Base-by-base conservation (phyloP, 2,888 invertebrate genomes). In the Keiferia lycopersicella region DNA sequence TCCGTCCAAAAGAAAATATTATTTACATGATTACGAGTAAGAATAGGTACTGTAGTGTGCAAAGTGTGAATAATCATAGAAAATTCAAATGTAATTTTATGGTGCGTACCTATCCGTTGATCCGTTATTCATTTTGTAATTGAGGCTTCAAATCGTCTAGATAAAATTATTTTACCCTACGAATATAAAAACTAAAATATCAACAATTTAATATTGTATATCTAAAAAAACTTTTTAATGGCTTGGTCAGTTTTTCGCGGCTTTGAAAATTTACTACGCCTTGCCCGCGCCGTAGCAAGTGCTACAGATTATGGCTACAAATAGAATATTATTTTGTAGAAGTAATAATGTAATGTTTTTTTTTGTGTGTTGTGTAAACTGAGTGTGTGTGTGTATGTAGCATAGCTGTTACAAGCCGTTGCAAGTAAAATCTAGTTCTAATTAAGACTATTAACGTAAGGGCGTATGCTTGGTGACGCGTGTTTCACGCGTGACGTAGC, bases 1-100 rank as follows among this genome's bases (percentile, higher is more conserved):
- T 83, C 84, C 84, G 84, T 88, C 85, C 51, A 53, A 6, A 14
- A 22, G 11, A 51, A 48, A 18, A 48, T 16, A 18, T 18, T n/a
- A n/a, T n/a, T n/a, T n/a, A n/a, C n/a, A n/a, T n/a, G n/a, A n/a
- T n/a, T n/a, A 45, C 1, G 45, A 45, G 14, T 16, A 16, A n/a
- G 14, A 2, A 45, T 45, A 45, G 3, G 16, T 26, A 26, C 26
- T 26, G 2, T 26, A 2, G 26, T 4, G 26, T 26, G 26, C 26
- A 26, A 26, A 26, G 6, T 26, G 6, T 26, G 26, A 26, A 4
- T 26, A 26, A 26, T 26, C 6, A 26, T 26, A 26, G 6, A 26
- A 26, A 26, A 26, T 26, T 6, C 6, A 26, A 26, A 26, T 6
- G 26, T 26, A 26, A 26, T 26, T 26, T 26, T 26, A 4, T 26